phyloP scores from a whole-genome alignment of 2,888 invertebrate species.

The Lamellibrachia columna region DNA sequence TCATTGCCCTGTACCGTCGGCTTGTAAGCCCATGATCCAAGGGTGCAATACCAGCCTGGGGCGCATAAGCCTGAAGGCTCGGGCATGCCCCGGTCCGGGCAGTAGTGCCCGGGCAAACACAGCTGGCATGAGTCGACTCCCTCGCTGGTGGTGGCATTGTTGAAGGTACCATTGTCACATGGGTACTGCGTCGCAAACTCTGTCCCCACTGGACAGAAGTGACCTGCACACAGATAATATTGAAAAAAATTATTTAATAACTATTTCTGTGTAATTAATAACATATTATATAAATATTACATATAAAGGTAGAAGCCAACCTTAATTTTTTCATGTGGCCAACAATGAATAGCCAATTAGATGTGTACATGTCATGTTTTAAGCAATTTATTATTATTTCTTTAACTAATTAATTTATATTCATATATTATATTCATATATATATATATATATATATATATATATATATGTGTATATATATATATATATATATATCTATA shows the following conservation, averaged over 20 bases:
- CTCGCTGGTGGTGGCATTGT: constrained; percentile 50
- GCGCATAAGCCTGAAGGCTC: constrained; percentile 55
- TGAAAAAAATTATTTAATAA: too few relatives aligned
- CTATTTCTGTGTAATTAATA: too few relatives aligned
- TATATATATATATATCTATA: too few relatives aligned
- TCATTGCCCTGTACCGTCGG: constrained; percentile 53
- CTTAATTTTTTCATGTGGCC: too few relatives aligned
- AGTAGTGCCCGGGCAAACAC: constrained; percentile 59
- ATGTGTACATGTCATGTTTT: too few relatives aligned
- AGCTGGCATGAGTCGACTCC: constrained; percentile 49
- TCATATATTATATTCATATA: too few relatives aligned
- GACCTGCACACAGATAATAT: constrained; percentile 39
- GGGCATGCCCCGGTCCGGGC: constrained; percentile 47
- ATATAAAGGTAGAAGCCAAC: not conserved
- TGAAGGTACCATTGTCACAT: constrained; percentile 57
- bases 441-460: too few relatives aligned
- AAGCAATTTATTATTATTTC: too few relatives aligned
- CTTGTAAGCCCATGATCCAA: constrained; percentile 53
- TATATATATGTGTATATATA: too few relatives aligned
- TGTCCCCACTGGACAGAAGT: constrained; percentile 58
- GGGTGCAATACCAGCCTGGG: constrained; percentile 57
- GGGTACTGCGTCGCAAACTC: constrained; percentile 52
- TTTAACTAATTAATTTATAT: too few relatives aligned
- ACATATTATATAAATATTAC: too few relatives aligned
- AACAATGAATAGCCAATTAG: too few relatives aligned